A percentile compares a stretch with the other conserved stretches of the same genome.
phyloP scores from a whole-genome alignment of 2,888 invertebrate genomes.

The Caenorhabditis uteleia region DNA sequence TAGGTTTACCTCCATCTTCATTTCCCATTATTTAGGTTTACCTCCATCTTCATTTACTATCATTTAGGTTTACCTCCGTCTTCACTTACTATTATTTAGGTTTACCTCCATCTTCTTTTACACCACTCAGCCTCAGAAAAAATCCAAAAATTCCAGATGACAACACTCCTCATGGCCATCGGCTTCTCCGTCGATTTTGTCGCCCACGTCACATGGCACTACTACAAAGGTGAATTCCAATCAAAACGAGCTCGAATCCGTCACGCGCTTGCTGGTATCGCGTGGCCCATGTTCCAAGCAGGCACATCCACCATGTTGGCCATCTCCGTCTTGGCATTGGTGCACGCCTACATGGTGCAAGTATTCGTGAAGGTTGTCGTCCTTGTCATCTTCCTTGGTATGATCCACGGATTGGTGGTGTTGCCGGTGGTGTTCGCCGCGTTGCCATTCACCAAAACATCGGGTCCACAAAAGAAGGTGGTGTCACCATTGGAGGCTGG shows the following conservation, averaged over 20 bases:
- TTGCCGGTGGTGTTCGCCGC: slow-evolving; percentile 65
- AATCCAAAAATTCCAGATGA: slow-evolving; percentile 40
- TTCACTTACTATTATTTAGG: no score
- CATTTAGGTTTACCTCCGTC: no score
- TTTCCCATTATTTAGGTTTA: no score
- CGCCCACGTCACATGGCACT: slow-evolving; percentile 68
- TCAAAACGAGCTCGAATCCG: slow-evolving; percentile 58
- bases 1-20: no score
- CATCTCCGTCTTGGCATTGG: slow-evolving; percentile 54
- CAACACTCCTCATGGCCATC: slow-evolving; percentile 64
- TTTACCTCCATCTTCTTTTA: no score
- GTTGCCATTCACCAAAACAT: slow-evolving; percentile 60
- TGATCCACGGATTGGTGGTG: slow-evolving; percentile 66
- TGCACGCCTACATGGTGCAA: slow-evolving; percentile 69
- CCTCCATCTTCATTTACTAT: no score
- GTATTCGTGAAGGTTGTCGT: slow-evolving; percentile 64
- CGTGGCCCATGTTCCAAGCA: slow-evolving; percentile 69
- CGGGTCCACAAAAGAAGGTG: slow-evolving; percentile 30
- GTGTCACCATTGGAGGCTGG: slow-evolving; percentile 17
- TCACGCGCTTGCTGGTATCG: slow-evolving; percentile 66
- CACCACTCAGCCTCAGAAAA: no score
- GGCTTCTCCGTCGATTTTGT: slow-evolving; percentile 69
- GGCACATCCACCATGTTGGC: slow-evolving; percentile 65
- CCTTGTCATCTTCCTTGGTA: slow-evolving; percentile 64
- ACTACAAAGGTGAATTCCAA: slow-evolving; percentile 67